phyloP scores from a whole-genome alignment of 2,797 vertebrate species.

The Delichon dasypus region DNA sequence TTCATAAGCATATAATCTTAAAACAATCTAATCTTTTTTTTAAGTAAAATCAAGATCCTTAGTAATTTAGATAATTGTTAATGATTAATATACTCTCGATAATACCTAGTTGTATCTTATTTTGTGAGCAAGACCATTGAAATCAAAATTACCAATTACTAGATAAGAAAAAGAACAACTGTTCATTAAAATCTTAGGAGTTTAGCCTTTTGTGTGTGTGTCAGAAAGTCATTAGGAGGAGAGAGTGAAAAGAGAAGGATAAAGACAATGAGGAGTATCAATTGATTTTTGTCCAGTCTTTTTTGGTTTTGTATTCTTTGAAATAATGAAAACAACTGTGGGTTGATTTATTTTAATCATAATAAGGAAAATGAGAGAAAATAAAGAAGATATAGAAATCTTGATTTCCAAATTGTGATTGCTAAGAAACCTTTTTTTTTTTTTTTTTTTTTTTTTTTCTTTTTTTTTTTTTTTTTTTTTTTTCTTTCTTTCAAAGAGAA shows the following conservation, averaged over 20 bases:
- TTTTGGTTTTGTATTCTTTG: not conserved
- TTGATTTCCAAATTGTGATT: not conserved
- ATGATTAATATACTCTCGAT: constrained; percentile 32
- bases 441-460: not conserved
- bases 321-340: not conserved
- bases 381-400: not conserved
- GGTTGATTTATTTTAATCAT: no score
- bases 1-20: constrained; percentile 1
- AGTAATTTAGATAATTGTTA: constrained; percentile 30
- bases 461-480: not conserved
- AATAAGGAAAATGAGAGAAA: not conserved
- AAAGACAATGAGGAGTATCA: not conserved
- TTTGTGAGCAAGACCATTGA: constrained; percentile 1
- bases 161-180: constrained; percentile 11
- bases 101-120: constrained; percentile 9
- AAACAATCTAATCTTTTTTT: constrained; percentile 10
- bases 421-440: not conserved
- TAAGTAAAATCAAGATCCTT: constrained; percentile 27
- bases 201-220: not conserved
- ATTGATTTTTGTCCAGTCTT: not conserved
- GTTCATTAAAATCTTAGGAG: not conserved
- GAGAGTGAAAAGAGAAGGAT: not conserved
- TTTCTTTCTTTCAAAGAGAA: not conserved
- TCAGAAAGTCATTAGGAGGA: not conserved
- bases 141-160: constrained; percentile 37